Conservation (phyloP, 2,888 invertebrate species). For the Protodeltote pygarga region DNA sequence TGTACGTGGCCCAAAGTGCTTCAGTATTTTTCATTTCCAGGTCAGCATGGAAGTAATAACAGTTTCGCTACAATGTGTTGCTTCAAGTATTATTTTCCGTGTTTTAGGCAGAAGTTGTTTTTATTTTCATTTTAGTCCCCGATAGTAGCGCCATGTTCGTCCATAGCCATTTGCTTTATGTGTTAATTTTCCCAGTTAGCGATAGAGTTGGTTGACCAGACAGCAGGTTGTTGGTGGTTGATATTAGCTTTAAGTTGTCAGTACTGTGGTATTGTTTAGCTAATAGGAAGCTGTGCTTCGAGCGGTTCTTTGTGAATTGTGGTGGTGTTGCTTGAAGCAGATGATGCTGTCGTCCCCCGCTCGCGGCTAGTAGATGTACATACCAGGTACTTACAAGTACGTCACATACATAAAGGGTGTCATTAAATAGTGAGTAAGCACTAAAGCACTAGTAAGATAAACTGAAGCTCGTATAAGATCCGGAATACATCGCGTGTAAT, state of each 20-base stretch:
- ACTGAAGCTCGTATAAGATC: not conserved
- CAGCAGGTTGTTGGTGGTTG: slow-evolving; percentile 4
- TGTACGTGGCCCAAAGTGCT: slow-evolving; percentile 36
- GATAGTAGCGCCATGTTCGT: slow-evolving; percentile 20
- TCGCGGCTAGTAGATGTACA: not conserved
- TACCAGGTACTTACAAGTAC: too few species aligned
- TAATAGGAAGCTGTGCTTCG: slow-evolving; percentile 22
- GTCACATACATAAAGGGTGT: slow-evolving; percentile 4
- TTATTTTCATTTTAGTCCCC: slow-evolving; percentile 19
- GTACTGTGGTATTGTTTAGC: slow-evolving; percentile 9
- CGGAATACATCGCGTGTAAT: not conserved
- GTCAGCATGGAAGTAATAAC: slow-evolving; percentile 28
- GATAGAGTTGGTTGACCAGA: slow-evolving; percentile 22
- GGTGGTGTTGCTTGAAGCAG: slow-evolving; percentile 16
- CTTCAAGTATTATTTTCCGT: slow-evolving; percentile 20
- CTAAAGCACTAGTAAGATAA: not conserved
- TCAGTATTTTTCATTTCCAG: slow-evolving; percentile 33
- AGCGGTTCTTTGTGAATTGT: slow-evolving; percentile 23
- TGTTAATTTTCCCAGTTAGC: slow-evolving; percentile 40
- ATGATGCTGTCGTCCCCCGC: not conserved
- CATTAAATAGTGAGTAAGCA: slow-evolving; percentile 4
- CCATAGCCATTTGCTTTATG: slow-evolving; percentile 40
- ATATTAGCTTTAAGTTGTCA: slow-evolving; percentile 11
- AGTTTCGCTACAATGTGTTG: slow-evolving; percentile 14
- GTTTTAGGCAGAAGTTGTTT: slow-evolving; percentile 18